Evolutionary conservation across 2,888 invertebrate genomes (phyloP), one percentile per base, ranked within the genome.

Genomic region (Tetropium fuscum): DNA sequence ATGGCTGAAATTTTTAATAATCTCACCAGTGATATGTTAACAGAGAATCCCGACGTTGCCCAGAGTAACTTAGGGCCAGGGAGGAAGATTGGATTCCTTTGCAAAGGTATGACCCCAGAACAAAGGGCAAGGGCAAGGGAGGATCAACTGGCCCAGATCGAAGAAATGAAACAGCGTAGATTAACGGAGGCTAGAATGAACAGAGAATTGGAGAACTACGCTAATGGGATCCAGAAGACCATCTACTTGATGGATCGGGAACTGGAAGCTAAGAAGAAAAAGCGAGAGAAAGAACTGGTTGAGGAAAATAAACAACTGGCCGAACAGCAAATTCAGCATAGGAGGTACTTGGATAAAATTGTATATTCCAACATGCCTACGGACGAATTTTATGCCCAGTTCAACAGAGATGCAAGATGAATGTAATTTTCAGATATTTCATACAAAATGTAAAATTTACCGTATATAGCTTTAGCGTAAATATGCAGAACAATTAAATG

Each of bases 331-430:
- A 91, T 87, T 69, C 85, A 87, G 27, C 87, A 88, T 64, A 88
- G 89, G 74, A 88, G 91, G n/a, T 91, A 90, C 74, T 82, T 89
- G 67, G 87, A 90, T 49, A 88, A 88, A 58, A 88, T 92, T 20
- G 88, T 94, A 18, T 91, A 94, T 82, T 89, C 87, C 62, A 93
- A 93, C 77, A 85, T 85, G 27, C 91, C 93, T 0, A 89, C 91
- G 0, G 88, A 91, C 10, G 91, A 90, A 0, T 97, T 90, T 81
- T 96, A 90, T 79, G 87, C 90, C 54, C 94, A 96, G 80, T 96
- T 96, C 79, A 96, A 95, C 78, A 94, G 88, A 59, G 88, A 90
- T 16, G 90, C 93, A n/a, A 87, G 95, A 85, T 95, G 88, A 71
- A 30, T n/a, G n/a, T n/a, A n/a, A n/a, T n/a, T n/a, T n/a, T n/a